Evolutionary conservation across 1,140 invertebrate species (phyloP).

Genomic region (Hyles euphorbiae): DNA sequence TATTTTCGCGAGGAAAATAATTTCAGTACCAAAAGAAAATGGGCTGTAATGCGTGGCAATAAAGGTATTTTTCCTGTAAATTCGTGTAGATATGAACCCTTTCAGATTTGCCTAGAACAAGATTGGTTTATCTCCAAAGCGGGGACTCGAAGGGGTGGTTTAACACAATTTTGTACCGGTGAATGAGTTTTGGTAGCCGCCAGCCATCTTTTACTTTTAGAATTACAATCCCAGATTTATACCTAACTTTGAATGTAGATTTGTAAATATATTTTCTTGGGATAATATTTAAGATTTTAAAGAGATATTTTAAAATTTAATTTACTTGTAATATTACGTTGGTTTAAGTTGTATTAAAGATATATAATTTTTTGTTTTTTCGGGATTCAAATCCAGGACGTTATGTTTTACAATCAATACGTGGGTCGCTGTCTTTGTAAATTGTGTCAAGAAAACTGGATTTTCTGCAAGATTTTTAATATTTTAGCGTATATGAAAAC

Average conservation of each 20-base stretch:
- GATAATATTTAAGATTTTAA: too few species aligned
- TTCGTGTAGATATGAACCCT: background rate
- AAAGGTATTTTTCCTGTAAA: background rate
- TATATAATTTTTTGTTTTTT: too few species aligned
- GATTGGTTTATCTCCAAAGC: constrained; percentile 60
- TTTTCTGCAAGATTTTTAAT: too few species aligned
- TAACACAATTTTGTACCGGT: constrained; percentile 70
- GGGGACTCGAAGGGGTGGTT: constrained; percentile 49
- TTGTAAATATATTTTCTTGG: too few species aligned
- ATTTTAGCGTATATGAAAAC: too few species aligned
- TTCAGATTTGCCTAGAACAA: constrained; percentile 7
- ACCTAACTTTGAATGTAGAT: background rate
- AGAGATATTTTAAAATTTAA: too few species aligned
- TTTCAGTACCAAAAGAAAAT: constrained; percentile 7
- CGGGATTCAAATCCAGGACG: too few species aligned
- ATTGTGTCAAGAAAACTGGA: too few species aligned
- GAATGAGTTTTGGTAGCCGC: constrained; percentile 74
- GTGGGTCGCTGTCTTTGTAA: too few species aligned
- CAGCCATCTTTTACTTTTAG: constrained; percentile 48
- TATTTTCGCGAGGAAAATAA: background rate
- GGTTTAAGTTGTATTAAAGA: too few species aligned
- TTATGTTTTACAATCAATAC: too few species aligned
- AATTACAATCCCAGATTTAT: constrained; percentile 3
- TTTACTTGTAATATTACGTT: too few species aligned
- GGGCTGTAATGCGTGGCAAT: background rate